Percentiles rank a stretch among this genome's conserved stretches.
These are phyloP conservation scores for Drosophila lacteicornis DNA, from an alignment of 1,140 invertebrate species.

Conservation along the genomic window DNA sequence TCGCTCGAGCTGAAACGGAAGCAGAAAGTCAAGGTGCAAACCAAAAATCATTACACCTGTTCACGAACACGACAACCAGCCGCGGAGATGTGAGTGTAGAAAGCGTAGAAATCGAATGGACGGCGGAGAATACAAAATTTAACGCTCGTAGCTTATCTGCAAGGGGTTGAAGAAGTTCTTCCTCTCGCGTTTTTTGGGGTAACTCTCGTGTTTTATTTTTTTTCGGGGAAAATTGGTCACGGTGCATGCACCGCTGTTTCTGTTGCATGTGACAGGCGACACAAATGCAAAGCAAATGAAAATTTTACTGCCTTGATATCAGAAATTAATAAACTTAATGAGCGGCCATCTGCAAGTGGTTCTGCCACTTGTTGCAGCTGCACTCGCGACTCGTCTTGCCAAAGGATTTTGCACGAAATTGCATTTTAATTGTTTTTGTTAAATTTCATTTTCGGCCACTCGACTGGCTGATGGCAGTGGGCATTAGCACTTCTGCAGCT, in stretches of 20 bases:
- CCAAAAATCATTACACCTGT: conserved; percentile 81
- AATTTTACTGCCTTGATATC: conserved; percentile 41
- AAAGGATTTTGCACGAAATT: conserved; percentile 72
- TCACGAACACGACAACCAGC: conserved; percentile 36
- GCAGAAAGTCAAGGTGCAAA: conserved; percentile 79
- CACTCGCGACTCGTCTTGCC: conserved; percentile 16
- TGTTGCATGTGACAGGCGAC: conserved; percentile 75
- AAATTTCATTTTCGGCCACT: conserved; percentile 23
- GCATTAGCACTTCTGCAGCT: conserved; percentile 64
- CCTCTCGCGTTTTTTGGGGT: conserved; percentile 1
- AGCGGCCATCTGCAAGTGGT: conserved; percentile 67
- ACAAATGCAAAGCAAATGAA: conserved; percentile 56
- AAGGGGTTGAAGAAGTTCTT: conserved; percentile 59
- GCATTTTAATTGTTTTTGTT: conserved; percentile 68
- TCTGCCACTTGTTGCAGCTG: conserved; percentile 40
- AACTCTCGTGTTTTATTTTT: conserved; percentile 29
- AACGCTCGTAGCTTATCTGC: conserved; percentile 53
- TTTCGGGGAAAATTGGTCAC: conserved; percentile 61
- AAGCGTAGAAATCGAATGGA: conserved; percentile 71
- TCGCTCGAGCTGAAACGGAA: conserved; percentile 66
- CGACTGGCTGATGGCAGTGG: neutral
- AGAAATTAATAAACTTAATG: conserved; percentile 78
- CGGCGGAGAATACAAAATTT: conserved; percentile 39
- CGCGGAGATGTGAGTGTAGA: conserved; percentile 68
- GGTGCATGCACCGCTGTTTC: conserved; percentile 46